These are phyloP conservation scores for Orthonychiurus folsomi DNA, from an alignment of 2,888 invertebrate species.

Conservation along the genomic window DNA sequence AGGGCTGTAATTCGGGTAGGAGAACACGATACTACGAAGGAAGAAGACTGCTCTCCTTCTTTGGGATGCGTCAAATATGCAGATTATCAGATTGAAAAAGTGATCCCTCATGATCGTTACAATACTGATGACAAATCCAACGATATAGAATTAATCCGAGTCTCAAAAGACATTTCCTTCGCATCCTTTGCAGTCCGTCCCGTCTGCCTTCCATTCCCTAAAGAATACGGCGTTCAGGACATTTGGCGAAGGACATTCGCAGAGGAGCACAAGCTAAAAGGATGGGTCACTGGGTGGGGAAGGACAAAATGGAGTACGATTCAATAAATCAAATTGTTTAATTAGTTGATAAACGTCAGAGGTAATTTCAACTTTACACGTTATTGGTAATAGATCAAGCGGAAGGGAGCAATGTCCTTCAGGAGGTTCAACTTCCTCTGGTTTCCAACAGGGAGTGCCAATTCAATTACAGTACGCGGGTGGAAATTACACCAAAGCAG, in stretches of 20 bases:
- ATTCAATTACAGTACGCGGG: conserved; percentile 30
- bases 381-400: no score
- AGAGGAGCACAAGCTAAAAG: not conserved
- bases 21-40: conserved; percentile 29
- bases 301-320: conserved; percentile 33
- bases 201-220: conserved; percentile 39
- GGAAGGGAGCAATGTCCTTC: conserved; percentile 28
- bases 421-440: conserved; percentile 30
- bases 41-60: conserved; percentile 25
- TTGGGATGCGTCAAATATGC: conserved; percentile 27
- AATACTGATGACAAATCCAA: conserved; percentile 46
- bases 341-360: not conserved
- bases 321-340: conserved; percentile 7
- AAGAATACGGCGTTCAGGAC: conserved; percentile 28
- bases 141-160: conserved; percentile 52
- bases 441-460: conserved; percentile 31
- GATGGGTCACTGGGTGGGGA: conserved; percentile 56
- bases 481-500: conserved; percentile 30
- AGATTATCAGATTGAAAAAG: conserved; percentile 48
- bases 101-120: conserved; percentile 51
- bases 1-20: conserved; percentile 30
- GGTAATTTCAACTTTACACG: no score
- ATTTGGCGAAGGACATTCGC: conserved; percentile 4
- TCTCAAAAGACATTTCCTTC: conserved; percentile 47
- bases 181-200: conserved; percentile 28